These are phyloP conservation scores for Scelioninae gen. 2 DNA, from an alignment of 2,888 invertebrate genomes.

Conservation along the genomic window DNA sequence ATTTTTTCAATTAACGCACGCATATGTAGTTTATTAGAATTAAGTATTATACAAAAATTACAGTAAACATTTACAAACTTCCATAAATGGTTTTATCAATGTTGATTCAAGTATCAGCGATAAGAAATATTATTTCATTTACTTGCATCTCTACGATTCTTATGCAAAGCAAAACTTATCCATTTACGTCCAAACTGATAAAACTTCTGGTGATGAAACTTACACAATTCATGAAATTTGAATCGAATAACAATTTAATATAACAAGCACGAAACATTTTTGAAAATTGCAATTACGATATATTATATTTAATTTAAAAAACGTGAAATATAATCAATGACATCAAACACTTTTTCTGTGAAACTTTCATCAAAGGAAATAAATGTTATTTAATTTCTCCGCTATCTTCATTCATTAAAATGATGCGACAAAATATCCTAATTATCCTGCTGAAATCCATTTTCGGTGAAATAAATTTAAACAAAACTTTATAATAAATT, in stretches of 20 bases:
- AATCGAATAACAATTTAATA: slow-evolving; percentile 13
- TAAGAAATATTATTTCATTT: slow-evolving; percentile 21
- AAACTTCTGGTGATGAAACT: too few species aligned
- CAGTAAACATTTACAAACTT: slow-evolving; percentile 9
- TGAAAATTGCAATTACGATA: too few species aligned
- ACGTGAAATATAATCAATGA: background rate
- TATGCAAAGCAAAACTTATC: slow-evolving; percentile 35
- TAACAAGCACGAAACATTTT: too few species aligned
- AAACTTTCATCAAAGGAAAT: background rate
- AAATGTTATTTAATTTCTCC: background rate
- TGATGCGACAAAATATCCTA: background rate
- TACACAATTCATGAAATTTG: slow-evolving; percentile 19
- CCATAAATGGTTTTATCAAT: slow-evolving; percentile 27
- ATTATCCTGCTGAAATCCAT: slow-evolving; percentile 7
- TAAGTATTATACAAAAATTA: too few species aligned
- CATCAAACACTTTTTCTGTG: background rate
- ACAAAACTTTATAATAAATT: slow-evolving; percentile 6
- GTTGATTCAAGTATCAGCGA: slow-evolving; percentile 19
- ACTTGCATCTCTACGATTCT: slow-evolving; percentile 7
- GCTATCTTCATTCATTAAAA: background rate
- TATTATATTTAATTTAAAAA: too few species aligned
- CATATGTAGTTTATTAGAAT: too few species aligned
- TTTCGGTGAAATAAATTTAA: slow-evolving; percentile 9
- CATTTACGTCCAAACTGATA: slow-evolving; percentile 28
- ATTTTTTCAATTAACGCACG: too few species aligned